Base-by-base conservation (phyloP, 2,888 invertebrate species). In the Homarus gammarus region DNA sequence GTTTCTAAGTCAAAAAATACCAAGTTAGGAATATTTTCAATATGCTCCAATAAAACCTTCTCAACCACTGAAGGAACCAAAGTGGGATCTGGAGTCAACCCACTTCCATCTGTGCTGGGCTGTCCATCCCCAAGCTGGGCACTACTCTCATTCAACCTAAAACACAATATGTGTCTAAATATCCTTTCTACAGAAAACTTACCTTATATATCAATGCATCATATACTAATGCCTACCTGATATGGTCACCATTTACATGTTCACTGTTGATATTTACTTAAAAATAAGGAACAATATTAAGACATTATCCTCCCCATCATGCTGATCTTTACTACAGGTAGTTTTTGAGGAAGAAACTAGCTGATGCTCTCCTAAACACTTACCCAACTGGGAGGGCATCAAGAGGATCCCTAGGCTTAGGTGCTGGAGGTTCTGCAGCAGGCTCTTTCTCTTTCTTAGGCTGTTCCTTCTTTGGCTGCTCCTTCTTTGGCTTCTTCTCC, bases 371-470 rank as follows among this genome's bases (percentile, higher is more conserved):
- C 49, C 15, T 49, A 10, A 70, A 27, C 22, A 92, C 93, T 93
- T 93, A 96, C 96, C 97, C 98, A 94, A 98, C 98, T 84, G 99
- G 98, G 94, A 99, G 94, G 31, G 95, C 94, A 93, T 97, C 97
- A 93, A 99, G 98, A 61, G 99, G 99, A 95, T 99, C 98, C 94
- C 97, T 97, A 61, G 97, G 95, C 81, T 97, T 97, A 89, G 96
- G 95, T 72, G 94, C 96, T 94, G 95, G 97, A 56, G 95, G 93
- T 92, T 79, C 70, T 27, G 75, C 83, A 33, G 93, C 92, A 90
- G 93, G 93, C 84, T 94, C 94, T 90, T 94, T 94, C 92, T 95
- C 95, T 92, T 94, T 94, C 86, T 94, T 93, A 84, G 94, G 94
- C 84, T 93, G 93, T 78, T 93, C 93, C 92, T 94, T 93, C 93